Conservation (phyloP, 1,140 invertebrate species). For the Rhopalosiphum maidis region DNA sequence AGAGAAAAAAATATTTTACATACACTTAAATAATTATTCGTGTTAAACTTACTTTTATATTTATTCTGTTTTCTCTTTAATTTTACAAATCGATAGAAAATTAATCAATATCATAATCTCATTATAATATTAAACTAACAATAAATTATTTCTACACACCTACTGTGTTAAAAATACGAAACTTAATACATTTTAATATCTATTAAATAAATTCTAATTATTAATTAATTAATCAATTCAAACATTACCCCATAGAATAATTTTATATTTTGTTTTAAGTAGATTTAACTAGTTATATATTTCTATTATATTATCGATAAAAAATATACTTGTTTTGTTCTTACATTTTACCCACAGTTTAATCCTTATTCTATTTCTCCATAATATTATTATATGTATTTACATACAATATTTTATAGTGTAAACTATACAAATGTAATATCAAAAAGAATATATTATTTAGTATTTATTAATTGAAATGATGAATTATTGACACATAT, state of each 20-base stretch:
- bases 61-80: background rate
- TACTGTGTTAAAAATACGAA: background rate
- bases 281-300: background rate
- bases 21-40: background rate
- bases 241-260: background rate
- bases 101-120: background rate
- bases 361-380: background rate
- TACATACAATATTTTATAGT: background rate
- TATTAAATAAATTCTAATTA: background rate
- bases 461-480: background rate
- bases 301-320: background rate
- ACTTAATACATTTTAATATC: background rate
- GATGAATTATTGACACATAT: background rate
- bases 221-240: background rate
- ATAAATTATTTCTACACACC: background rate
- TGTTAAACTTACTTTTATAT: background rate
- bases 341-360: background rate
- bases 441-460: background rate
- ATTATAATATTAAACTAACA: background rate
- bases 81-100: background rate
- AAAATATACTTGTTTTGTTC: background rate
- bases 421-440: too few relatives aligned
- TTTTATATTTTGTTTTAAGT: background rate
- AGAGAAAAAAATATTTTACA: background rate
- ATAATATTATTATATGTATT: background rate